A percentile compares a stretch with the other conserved stretches of the same genome.
These are phyloP conservation scores for Anaspis maculata DNA, from an alignment of 2,888 invertebrate genomes.

Conservation along the genomic window DNA sequence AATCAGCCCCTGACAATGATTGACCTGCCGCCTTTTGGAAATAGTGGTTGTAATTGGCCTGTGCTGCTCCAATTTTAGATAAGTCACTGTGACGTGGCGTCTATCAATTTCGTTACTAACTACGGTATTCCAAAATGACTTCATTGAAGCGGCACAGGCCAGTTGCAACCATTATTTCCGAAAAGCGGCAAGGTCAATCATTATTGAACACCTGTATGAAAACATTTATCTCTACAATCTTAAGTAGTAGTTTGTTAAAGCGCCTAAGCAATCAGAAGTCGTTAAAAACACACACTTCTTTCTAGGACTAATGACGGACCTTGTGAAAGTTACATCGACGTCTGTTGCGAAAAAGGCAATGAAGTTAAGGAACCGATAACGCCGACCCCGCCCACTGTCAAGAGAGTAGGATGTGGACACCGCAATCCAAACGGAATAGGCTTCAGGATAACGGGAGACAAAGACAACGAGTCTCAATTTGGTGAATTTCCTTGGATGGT, in stretches of 20 bases:
- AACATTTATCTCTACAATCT: neutral
- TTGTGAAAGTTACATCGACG: constrained; percentile 43
- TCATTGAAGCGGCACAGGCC: too few relatives aligned
- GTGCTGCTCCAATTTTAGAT: too few relatives aligned
- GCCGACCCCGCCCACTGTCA: constrained; percentile 23
- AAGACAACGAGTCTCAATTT: constrained; percentile 60
- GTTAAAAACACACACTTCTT: too few relatives aligned
- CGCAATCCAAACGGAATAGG: constrained; percentile 67
- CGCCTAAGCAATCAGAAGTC: neutral
- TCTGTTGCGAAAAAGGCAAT: constrained; percentile 45
- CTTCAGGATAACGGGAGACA: constrained; percentile 58
- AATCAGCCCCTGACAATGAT: too few relatives aligned
- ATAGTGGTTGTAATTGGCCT: too few relatives aligned
- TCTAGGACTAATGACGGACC: constrained; percentile 9
- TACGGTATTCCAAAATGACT: too few relatives aligned
- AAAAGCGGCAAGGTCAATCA: too few relatives aligned
- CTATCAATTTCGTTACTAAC: too few relatives aligned
- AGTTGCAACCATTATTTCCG: too few relatives aligned
- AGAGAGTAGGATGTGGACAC: constrained; percentile 55
- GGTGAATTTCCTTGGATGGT: constrained; percentile 83
- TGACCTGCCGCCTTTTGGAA: too few relatives aligned
- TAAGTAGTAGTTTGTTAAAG: neutral
- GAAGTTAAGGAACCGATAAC: constrained; percentile 20
- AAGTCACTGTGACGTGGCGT: too few relatives aligned
- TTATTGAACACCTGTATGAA: too few relatives aligned